Conservation (phyloP, 92 coral and sea anemone genomes). For the Porites divaricata region DNA sequence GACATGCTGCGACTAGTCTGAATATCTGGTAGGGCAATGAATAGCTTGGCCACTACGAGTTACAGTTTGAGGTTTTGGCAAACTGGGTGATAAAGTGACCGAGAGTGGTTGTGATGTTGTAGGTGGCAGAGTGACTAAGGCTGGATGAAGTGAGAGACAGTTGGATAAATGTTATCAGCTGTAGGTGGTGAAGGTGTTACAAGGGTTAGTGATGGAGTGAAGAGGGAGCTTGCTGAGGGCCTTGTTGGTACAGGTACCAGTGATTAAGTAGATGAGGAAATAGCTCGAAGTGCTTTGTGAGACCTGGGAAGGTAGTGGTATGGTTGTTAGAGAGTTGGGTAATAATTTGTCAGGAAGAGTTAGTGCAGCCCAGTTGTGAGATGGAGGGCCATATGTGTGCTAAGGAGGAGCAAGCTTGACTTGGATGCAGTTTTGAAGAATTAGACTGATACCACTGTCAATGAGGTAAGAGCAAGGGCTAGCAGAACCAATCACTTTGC, state of each 20-base stretch:
- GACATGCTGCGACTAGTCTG: slow-evolving; percentile 9
- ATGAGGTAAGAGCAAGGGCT: slow-evolving; percentile 50
- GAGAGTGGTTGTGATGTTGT: neutral
- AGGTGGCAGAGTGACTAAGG: neutral
- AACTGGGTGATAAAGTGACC: slow-evolving; percentile 15
- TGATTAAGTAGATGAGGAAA: no score
- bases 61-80: slow-evolving; percentile 27
- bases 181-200: no score
- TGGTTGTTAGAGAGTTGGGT: neutral
- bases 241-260: no score
- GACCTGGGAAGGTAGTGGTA: neutral
- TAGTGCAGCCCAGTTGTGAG: neutral
- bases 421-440: neutral
- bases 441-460: slow-evolving; percentile 1
- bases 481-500: slow-evolving; percentile 25
- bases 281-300: no score
- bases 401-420: neutral
- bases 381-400: neutral
- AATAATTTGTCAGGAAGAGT: neutral
- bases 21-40: slow-evolving; percentile 16
- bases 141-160: neutral
- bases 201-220: no score
- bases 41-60: slow-evolving; percentile 7
- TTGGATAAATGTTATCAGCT: no score
- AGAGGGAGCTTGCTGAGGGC: no score